These are phyloP conservation scores for Tipula vernalis DNA, from an alignment of 2,888 invertebrate species.

Conservation along the genomic window DNA sequence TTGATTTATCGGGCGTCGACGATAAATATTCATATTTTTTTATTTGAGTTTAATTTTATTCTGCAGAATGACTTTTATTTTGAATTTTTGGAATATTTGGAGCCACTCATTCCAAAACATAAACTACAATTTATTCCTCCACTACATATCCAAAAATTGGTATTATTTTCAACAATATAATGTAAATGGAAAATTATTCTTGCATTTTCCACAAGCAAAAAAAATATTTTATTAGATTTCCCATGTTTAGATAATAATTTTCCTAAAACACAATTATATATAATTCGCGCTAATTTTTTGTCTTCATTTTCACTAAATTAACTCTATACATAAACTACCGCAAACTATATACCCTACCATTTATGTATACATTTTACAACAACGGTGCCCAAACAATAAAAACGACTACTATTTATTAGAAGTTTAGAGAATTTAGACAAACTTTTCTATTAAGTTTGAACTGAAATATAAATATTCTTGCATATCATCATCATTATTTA, in stretches of 20 bases:
- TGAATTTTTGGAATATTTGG: too few relatives aligned
- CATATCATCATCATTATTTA: constrained; percentile 4
- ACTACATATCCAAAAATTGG: neutral
- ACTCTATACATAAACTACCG: neutral
- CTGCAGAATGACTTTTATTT: too few relatives aligned
- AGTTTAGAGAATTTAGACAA: neutral
- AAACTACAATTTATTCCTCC: neutral
- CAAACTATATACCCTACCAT: neutral
- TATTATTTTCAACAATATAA: neutral
- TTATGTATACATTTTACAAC: neutral
- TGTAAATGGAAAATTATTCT: neutral
- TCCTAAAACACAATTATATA: neutral
- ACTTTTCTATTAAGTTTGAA: neutral
- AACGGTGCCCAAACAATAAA: neutral
- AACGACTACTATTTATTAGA: neutral
- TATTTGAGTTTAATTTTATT: too few relatives aligned
- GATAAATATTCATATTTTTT: too few relatives aligned
- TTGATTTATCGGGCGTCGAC: too few relatives aligned
- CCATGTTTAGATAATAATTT: neutral
- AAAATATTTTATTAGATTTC: neutral
- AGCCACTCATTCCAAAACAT: too few relatives aligned
- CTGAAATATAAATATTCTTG: neutral
- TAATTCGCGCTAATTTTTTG: constrained; percentile 1
- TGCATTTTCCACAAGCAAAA: neutral
- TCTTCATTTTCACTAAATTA: neutral